A percentile compares a stretch with the other conserved stretches of the same genome.
Evolutionary conservation across 2,113 vertebrate genomes (phyloP).

Genomic region (Epinephelus lanceolatus): DNA sequence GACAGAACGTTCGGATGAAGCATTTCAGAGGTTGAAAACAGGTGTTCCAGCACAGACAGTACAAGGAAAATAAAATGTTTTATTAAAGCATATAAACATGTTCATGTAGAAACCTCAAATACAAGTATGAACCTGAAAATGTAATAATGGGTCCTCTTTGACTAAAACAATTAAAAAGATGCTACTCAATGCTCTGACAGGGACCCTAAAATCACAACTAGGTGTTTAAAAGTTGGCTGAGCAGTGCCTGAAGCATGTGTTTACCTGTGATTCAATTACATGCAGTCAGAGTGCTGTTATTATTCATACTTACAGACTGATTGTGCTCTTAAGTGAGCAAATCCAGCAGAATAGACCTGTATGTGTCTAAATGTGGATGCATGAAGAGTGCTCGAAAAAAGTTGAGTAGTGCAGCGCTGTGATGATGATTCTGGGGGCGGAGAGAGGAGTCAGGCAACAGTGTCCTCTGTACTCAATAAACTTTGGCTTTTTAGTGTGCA

Average conservation of each 20-base stretch:
- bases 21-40: too few relatives aligned
- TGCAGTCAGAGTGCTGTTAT: background rate
- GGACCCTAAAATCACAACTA: background rate
- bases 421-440: slow-evolving; percentile 10
- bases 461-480: background rate
- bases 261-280: background rate
- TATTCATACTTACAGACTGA: background rate
- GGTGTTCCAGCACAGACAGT: too few relatives aligned
- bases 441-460: background rate
- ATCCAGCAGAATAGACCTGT: background rate
- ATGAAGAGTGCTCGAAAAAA: slow-evolving; percentile 4
- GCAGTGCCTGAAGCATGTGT: background rate
- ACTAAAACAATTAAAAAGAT: background rate
- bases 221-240: background rate
- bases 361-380: slow-evolving; percentile 7
- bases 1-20: too few relatives aligned
- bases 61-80: too few relatives aligned
- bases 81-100: too few relatives aligned
- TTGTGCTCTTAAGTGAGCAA: background rate
- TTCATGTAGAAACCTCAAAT: too few relatives aligned
- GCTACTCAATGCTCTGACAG: background rate
- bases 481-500: background rate
- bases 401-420: background rate
- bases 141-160: too few relatives aligned
- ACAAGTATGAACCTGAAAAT: too few relatives aligned